Conservation (phyloP, 1,140 invertebrate genomes). For the Protaetia brevitarsis region DNA sequence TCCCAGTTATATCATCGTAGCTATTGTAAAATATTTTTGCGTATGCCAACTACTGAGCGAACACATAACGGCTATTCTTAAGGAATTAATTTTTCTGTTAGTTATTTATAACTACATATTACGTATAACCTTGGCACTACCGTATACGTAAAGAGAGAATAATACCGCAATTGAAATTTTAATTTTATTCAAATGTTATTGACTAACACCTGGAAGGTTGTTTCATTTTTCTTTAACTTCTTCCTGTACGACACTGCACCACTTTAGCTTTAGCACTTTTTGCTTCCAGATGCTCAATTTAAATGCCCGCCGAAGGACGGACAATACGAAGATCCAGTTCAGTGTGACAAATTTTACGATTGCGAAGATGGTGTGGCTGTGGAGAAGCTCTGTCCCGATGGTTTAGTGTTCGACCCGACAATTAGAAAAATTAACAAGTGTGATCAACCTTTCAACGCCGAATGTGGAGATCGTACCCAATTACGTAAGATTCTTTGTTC, state of each 20-base stretch:
- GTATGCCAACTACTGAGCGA: no score
- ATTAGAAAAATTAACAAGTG: slow-evolving; percentile 85
- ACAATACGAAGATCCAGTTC: slow-evolving; percentile 71
- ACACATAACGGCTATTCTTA: background rate
- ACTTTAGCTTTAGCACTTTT: background rate
- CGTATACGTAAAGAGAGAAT: background rate
- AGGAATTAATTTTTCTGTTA: background rate
- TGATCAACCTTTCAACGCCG: slow-evolving; percentile 86
- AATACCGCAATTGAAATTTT: background rate
- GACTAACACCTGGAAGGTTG: no score
- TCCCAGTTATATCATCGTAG: background rate
- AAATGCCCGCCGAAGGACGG: slow-evolving; percentile 76
- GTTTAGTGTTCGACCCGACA: slow-evolving; percentile 78
- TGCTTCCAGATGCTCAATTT: slow-evolving; percentile 61
- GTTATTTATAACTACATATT: background rate
- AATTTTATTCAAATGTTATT: background rate
- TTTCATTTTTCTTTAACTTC: no score
- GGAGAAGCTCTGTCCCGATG: slow-evolving; percentile 79
- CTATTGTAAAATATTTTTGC: background rate
- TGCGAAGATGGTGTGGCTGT: slow-evolving; percentile 70
- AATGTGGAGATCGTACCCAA: slow-evolving; percentile 79
- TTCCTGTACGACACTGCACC: background rate
- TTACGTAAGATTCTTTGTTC: slow-evolving; percentile 68
- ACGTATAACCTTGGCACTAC: background rate
- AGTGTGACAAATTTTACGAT: slow-evolving; percentile 84